Evolutionary conservation across 2,888 invertebrate genomes (phyloP).

Genomic region (Nemurella pictetii): DNA sequence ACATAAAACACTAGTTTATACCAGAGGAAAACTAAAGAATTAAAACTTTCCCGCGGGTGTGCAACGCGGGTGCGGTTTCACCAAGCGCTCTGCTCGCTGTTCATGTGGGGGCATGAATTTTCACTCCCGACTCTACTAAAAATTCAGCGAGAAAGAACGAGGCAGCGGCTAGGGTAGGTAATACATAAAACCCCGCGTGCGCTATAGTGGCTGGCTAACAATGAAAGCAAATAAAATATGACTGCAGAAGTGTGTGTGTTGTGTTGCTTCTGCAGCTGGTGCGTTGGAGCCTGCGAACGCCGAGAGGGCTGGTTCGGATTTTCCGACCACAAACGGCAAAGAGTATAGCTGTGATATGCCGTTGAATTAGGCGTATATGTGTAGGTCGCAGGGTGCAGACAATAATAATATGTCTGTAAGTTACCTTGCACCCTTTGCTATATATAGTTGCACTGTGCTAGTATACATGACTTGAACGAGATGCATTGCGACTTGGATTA

Average conservation of each 20-base stretch:
- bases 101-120: conserved; percentile 12
- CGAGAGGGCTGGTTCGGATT: not conserved
- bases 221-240: conserved; percentile 2
- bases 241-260: conserved; percentile 4
- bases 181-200: not conserved
- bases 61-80: not conserved
- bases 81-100: not conserved
- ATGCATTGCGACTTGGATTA: too few relatives aligned
- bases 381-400: not conserved
- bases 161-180: not conserved
- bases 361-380: not conserved
- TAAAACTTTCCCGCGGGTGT: not conserved
- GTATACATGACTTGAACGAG: too few relatives aligned
- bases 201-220: not conserved
- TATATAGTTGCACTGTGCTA: not conserved
- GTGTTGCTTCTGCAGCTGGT: not conserved
- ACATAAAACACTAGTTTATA: not conserved
- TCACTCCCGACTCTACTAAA: conserved; percentile 13
- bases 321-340: not conserved
- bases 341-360: not conserved
- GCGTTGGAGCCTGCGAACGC: not conserved
- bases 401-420: too few relatives aligned
- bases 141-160: conserved; percentile 18
- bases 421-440: not conserved
- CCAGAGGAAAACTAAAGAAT: conserved; percentile 4